phyloP scores from a whole-genome alignment of 2,888 invertebrate species.

The Iselma pallidipennis region DNA sequence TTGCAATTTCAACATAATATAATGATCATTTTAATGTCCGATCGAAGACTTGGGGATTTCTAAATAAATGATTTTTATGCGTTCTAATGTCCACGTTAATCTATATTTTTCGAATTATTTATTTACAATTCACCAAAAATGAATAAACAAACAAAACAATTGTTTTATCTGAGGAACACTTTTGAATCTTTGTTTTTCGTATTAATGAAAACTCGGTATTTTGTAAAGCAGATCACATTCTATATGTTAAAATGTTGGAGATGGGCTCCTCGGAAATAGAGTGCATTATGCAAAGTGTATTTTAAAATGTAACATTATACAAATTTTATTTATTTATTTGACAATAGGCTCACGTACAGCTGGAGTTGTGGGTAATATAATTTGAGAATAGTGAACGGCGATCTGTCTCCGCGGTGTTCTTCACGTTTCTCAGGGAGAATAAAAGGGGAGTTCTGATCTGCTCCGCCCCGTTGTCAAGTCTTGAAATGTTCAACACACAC shows the following conservation, averaged over 20 bases:
- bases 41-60: constrained; percentile 30
- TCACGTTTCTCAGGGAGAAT: constrained; percentile 32
- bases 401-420: constrained; percentile 51
- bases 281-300: constrained; percentile 56
- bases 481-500: not conserved
- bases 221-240: constrained; percentile 50
- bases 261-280: constrained; percentile 27
- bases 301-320: constrained; percentile 58
- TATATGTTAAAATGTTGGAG: constrained; percentile 36
- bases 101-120: constrained; percentile 10
- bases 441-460: constrained; percentile 34
- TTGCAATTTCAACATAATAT: constrained; percentile 38
- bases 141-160: no score
- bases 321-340: constrained; percentile 59
- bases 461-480: constrained; percentile 30
- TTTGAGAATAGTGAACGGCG: constrained; percentile 56
- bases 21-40: constrained; percentile 41
- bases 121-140: no score
- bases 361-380: constrained; percentile 55
- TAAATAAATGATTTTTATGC: constrained; percentile 39
- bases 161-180: no score
- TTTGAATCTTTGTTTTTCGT: not conserved
- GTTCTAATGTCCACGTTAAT: constrained; percentile 21
- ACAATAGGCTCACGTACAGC: constrained; percentile 58
- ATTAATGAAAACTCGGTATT: constrained; percentile 8